phyloP scores from a whole-genome alignment of 2,797 vertebrate genomes.

The Rhincodon typus region DNA sequence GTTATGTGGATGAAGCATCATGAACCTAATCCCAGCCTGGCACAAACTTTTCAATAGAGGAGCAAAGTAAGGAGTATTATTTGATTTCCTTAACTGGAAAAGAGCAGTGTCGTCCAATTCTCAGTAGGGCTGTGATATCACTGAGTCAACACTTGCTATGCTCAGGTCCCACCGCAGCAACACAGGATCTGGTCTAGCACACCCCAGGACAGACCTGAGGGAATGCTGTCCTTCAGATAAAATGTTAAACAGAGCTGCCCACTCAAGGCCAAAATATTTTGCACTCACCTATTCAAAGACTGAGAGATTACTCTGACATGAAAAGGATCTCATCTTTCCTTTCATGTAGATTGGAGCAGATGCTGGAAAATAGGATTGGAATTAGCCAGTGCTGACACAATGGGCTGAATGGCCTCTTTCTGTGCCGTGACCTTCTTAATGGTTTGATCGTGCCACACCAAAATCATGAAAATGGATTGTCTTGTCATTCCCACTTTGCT shows the following conservation, averaged over 20 bases:
- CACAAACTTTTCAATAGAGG: neutral
- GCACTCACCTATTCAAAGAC: neutral
- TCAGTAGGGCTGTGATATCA: neutral
- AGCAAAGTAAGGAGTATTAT: neutral
- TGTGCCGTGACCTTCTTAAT: no score
- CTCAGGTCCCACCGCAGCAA: neutral
- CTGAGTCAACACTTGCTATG: neutral
- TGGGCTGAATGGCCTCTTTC: no score
- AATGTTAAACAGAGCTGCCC: neutral
- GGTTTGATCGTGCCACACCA: neutral
- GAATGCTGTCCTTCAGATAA: neutral
- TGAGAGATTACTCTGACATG: neutral
- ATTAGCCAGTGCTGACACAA: no score
- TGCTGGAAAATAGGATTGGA: no score
- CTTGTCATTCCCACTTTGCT: neutral
- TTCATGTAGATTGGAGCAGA: no score
- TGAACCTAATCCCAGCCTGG: neutral
- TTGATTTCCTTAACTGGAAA: neutral
- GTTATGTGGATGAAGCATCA: neutral
- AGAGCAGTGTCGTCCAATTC: neutral
- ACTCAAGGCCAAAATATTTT: neutral
- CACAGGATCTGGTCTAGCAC: neutral
- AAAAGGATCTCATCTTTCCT: no score
- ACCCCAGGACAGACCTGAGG: neutral
- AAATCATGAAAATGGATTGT: neutral